These are phyloP conservation scores for Semotilus atromaculatus DNA, from an alignment of 2,797 vertebrate species.

Conservation along the genomic window DNA sequence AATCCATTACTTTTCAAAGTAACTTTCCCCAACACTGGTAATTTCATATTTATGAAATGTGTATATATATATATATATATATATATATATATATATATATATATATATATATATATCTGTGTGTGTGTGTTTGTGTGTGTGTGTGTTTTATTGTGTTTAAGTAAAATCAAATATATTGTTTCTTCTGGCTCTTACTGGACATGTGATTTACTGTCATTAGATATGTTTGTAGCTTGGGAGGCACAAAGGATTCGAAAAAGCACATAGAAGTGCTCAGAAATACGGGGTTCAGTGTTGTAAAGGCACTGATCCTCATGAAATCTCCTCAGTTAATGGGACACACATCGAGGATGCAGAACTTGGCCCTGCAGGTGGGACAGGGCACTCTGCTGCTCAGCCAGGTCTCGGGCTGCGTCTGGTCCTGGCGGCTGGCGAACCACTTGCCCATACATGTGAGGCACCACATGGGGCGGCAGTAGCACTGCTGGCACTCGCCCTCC, in stretches of 20 bases:
- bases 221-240: neutral
- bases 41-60: too few species aligned
- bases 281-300: neutral
- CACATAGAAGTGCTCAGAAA: neutral
- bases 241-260: neutral
- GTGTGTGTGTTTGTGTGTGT: too few species aligned
- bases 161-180: neutral
- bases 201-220: neutral
- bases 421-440: constrained; percentile 96
- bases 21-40: too few species aligned
- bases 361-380: constrained; percentile 92
- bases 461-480: constrained; percentile 97
- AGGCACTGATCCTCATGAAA: neutral
- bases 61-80: too few species aligned
- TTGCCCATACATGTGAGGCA: constrained; percentile 94
- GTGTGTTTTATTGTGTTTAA: too few species aligned
- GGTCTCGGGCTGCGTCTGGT: constrained; percentile 91
- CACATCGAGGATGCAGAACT: constrained; percentile 93
- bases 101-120: too few species aligned
- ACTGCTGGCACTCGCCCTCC: constrained; percentile 85
- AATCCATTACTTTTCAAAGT: too few species aligned
- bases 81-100: too few species aligned
- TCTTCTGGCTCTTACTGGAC: neutral
- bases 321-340: constrained; percentile 80
- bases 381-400: constrained; percentile 93